Conservation (phyloP, 2,113 vertebrate genomes). For the Rhizomys pruinosus region DNA sequence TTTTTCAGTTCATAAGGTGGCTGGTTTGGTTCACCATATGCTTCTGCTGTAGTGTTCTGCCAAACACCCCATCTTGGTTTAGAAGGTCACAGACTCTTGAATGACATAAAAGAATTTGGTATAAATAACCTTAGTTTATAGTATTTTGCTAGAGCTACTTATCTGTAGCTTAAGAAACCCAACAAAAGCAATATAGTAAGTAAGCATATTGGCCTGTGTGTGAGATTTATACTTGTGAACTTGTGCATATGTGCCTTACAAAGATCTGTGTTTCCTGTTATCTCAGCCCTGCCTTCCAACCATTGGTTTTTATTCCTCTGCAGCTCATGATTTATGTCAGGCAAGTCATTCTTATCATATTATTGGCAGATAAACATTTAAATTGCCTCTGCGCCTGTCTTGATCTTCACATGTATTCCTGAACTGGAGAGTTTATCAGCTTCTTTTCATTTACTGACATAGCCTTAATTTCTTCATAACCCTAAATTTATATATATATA, state of each 20-base stretch:
- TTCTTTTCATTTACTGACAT: background rate
- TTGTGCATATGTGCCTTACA: background rate
- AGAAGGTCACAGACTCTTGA: background rate
- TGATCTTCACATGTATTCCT: constrained; percentile 8
- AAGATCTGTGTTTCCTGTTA: background rate
- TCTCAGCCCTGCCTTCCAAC: background rate
- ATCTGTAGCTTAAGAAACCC: background rate
- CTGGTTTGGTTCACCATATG: accelerated
- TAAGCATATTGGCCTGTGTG: background rate
- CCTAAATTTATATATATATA: too few species aligned
- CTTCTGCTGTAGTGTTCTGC: background rate
- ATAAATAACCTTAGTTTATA: background rate
- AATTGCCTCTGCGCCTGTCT: background rate
- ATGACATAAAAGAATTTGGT: background rate
- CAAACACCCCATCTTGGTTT: background rate
- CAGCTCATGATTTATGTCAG: background rate
- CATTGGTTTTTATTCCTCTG: background rate
- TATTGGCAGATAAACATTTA: constrained; percentile 3
- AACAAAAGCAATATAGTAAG: background rate
- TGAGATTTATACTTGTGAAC: background rate
- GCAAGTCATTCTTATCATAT: constrained; percentile 27
- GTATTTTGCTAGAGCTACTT: background rate
- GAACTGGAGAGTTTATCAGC: background rate
- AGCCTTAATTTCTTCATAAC: background rate
- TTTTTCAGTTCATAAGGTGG: background rate